Conservation (phyloP, 1,140 invertebrate genomes). For the Brachionus calyciflorus region DNA sequence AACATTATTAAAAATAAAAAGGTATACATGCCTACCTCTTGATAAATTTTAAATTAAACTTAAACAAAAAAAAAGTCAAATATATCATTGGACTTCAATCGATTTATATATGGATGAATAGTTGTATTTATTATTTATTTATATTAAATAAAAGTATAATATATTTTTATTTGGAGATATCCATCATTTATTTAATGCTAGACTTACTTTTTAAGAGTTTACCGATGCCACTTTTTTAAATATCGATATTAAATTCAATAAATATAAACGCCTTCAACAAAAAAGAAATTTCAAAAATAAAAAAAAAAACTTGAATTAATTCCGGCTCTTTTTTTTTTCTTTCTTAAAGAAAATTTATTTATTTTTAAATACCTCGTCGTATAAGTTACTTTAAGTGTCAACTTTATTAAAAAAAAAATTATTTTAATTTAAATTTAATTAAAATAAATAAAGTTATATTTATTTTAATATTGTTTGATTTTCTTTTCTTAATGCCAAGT, state of each 20-base stretch:
- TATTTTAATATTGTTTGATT: slow-evolving; percentile 26
- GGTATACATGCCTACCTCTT: too few relatives aligned
- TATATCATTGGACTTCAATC: slow-evolving; percentile 41
- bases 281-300: too few relatives aligned
- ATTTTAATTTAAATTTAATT: slow-evolving; percentile 42
- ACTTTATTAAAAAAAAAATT: slow-evolving; percentile 44
- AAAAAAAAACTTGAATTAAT: slow-evolving; percentile 22
- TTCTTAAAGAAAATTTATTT: not conserved
- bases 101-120: slow-evolving; percentile 41
- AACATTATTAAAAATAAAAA: not conserved
- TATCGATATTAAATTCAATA: not conserved
- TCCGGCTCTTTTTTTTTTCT: slow-evolving; percentile 18
- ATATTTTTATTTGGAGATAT: slow-evolving; percentile 10
- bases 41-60: not conserved
- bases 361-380: not conserved
- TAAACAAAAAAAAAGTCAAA: slow-evolving; percentile 5
- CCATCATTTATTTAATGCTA: slow-evolving; percentile 44
- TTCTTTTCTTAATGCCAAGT: not conserved
- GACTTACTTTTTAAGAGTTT: slow-evolving; percentile 38
- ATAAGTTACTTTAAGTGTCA: slow-evolving; percentile 25
- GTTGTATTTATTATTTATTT: slow-evolving; percentile 39
- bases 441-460: slow-evolving; percentile 35
- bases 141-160: not conserved
- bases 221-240: slow-evolving; percentile 22
- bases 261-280: slow-evolving; percentile 32